Evolutionary conservation across 2,113 vertebrate genomes (phyloP).

Genomic region (Vidua chalybeata): DNA sequence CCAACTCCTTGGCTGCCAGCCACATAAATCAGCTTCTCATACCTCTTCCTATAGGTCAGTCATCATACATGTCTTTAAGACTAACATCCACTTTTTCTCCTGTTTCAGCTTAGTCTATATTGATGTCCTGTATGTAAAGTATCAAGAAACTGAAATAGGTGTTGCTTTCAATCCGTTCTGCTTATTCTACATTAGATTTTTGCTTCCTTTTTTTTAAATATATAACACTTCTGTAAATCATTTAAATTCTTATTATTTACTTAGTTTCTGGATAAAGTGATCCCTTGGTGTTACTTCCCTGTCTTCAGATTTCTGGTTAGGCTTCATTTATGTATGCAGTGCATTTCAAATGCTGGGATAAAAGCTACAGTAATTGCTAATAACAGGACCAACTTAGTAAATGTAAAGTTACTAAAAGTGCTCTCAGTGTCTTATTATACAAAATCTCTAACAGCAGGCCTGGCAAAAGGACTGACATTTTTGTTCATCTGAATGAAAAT

Average conservation of each 20-base stretch:
- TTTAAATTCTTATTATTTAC: background rate
- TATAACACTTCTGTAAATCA: background rate
- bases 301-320: background rate
- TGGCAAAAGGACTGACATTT: background rate
- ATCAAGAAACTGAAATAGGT: background rate
- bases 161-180: background rate
- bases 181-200: background rate
- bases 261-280: background rate
- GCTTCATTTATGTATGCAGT: background rate
- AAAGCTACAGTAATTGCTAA: background rate
- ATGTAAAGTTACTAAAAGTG: background rate
- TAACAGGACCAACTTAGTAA: background rate
- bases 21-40: slow-evolving; percentile 32
- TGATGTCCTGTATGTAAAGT: background rate
- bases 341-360: background rate
- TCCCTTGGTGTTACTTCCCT: background rate
- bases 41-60: background rate
- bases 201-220: background rate
- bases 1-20: slow-evolving; percentile 22
- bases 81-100: slow-evolving; percentile 13
- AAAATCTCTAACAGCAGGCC: background rate
- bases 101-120: background rate
- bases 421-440: background rate
- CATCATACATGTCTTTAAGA: background rate
- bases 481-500: background rate